Conservation (phyloP, 2,113 vertebrate genomes). For the Lontra canadensis region DNA sequence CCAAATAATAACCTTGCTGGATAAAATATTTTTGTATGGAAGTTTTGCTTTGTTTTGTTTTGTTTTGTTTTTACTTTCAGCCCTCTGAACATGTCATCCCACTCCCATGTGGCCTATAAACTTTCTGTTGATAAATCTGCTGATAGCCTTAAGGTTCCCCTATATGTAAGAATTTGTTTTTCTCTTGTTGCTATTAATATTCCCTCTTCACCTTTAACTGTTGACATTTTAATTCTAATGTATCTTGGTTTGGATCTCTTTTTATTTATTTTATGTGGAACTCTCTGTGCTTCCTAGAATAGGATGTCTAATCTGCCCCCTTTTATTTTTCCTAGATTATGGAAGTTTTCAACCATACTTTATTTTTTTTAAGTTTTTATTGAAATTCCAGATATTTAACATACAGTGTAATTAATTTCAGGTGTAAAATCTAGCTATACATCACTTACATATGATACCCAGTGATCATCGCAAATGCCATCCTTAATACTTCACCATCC, state of each 20-base stretch:
- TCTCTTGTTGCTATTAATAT: not conserved
- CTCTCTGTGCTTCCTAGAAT: not conserved
- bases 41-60: not conserved
- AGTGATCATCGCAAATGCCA: not conserved
- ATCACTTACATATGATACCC: not conserved
- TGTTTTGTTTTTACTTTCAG: not conserved
- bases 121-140: not conserved
- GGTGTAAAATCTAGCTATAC: not conserved
- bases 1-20: not conserved
- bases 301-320: not conserved
- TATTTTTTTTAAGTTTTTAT: not conserved
- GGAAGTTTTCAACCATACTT: not conserved
- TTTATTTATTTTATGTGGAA: not conserved
- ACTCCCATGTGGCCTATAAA: not conserved
- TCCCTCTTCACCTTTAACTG: not conserved
- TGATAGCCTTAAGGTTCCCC: not conserved
- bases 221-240: not conserved
- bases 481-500: not conserved
- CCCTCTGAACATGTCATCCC: not conserved
- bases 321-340: not conserved
- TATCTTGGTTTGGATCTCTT: not conserved
- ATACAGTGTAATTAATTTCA: not conserved
- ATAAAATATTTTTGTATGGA: not conserved
- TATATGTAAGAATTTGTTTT: not conserved
- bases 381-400: not conserved